A percentile compares a stretch with the other conserved stretches of the same genome.
These are phyloP conservation scores for Itoplectis maculator DNA, from an alignment of 2,888 invertebrate species.

Conservation along the genomic window DNA sequence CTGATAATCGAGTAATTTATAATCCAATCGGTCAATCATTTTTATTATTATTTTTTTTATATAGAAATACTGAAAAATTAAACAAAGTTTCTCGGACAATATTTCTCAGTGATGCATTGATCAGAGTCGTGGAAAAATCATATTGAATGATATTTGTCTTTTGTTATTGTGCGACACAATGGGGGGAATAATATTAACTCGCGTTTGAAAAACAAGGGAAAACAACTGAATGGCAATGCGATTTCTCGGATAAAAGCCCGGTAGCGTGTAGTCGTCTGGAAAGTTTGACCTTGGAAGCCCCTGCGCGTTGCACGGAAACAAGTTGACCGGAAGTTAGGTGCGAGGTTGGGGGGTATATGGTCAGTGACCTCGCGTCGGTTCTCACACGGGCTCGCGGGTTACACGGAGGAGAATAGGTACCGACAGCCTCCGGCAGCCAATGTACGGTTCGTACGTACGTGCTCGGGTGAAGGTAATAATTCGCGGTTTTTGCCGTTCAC, in stretches of 20 bases:
- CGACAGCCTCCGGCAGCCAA: constrained; percentile 56
- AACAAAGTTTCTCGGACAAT: too few relatives aligned
- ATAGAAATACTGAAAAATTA: too few relatives aligned
- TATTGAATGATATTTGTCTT: too few relatives aligned
- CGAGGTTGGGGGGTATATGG: constrained; percentile 24
- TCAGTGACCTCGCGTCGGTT: constrained; percentile 47
- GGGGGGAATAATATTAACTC: neutral
- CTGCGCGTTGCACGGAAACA: constrained; percentile 27
- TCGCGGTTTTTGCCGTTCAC: constrained; percentile 68
- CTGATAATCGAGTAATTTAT: too few relatives aligned
- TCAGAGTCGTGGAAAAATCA: too few relatives aligned
- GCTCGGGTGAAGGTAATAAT: constrained; percentile 67
- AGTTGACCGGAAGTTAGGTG: constrained; percentile 61
- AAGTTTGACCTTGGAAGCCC: constrained; percentile 50
- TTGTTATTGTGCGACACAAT: too few relatives aligned
- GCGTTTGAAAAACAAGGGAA: constrained; percentile 9
- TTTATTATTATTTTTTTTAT: too few relatives aligned
- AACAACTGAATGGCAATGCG: constrained; percentile 14
- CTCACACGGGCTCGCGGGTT: constrained; percentile 44
- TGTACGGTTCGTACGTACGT: constrained; percentile 58
- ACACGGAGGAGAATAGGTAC: constrained; percentile 60
- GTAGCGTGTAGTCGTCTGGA: constrained; percentile 5
- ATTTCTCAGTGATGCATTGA: too few relatives aligned
- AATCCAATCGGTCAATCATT: too few relatives aligned
- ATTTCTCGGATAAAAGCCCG: constrained; percentile 25